Base-by-base conservation (phyloP, 1,140 invertebrate genomes). In the Drosophila baimaii region DNA sequence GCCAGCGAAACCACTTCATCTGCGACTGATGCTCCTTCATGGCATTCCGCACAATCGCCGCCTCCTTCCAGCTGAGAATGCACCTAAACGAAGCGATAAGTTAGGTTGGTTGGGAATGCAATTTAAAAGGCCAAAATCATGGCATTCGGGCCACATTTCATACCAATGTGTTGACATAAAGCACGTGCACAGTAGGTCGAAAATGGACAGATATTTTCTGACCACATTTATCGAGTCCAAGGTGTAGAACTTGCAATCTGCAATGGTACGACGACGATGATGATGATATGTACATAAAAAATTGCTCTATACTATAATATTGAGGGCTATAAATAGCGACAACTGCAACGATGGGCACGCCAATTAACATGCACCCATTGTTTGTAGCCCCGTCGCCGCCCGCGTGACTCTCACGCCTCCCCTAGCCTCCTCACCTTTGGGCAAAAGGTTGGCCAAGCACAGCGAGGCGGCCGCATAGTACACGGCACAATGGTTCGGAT, bases 1-100 rank as follows among this genome's bases (percentile, higher is more conserved):
- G 93, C 85, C 95, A 95, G 70, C 98, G 94, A 92, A 97, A 99
- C 98, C 98, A 99, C 13, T 97, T 94, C 92, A 97, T 95, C 92
- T 99, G 98, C 15, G 97, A 97, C 79, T 94, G 92, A 92, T 99
- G 98, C 69, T 94, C 93, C 62, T 93, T 93, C 97, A 99, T 98
- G 3, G 98, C 97, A 77, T 93, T 92, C 92, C 95, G 92, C 43
- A 96, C 91, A 37, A 93, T 88, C 5, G 92, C 82, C 37, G 94
- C 93, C 64, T 95, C 93, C 17, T 93, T 92, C 92, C 93, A 94
- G 33, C 92, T 93, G 10, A 94, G 91, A 77, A 95, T 94, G 90
- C 94, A 95, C 92, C 94, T 95, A 21, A 37, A 15, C 2, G 35
- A 47, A 27, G 27, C 2, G 5, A 47, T n/a, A n/a, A n/a, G n/a